A percentile compares a stretch with the other conserved stretches of the same genome.
These are phyloP conservation scores for Phymorhynchus buccinoides DNA, from an alignment of 1,140 invertebrate genomes.

Conservation along the genomic window DNA sequence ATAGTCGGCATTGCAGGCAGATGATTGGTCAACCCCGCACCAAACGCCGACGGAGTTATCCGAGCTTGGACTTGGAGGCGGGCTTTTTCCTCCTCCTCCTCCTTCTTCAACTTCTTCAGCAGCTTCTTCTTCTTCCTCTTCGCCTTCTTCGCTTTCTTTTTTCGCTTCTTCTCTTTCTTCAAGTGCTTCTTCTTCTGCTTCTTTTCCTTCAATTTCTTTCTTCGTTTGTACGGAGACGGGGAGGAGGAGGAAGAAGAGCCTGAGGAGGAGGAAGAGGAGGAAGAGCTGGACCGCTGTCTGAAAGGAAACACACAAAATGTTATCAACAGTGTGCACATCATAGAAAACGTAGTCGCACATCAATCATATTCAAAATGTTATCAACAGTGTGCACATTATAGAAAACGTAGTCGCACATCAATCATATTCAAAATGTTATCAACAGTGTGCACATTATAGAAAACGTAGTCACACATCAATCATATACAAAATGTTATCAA, in stretches of 20 bases:
- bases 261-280: background rate
- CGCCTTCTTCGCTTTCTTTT: background rate
- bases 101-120: background rate
- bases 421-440: no score
- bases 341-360: no score
- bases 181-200: background rate
- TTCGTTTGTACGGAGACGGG: background rate
- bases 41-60: background rate
- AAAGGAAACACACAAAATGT: no score
- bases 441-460: no score
- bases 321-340: no score
- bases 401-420: no score
- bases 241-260: no score
- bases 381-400: no score
- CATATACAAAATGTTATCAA: no score
- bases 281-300: background rate
- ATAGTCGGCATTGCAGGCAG: background rate
- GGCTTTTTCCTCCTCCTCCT: background rate
- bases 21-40: background rate
- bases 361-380: no score
- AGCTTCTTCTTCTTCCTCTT: background rate
- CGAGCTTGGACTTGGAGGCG: no score
- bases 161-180: constrained; percentile 3
- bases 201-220: constrained; percentile 12
- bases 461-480: no score